Percentiles rank a stretch among this genome's conserved stretches.
These are phyloP conservation scores for Battus philenor DNA, from an alignment of 1,140 invertebrate genomes.

Conservation along the genomic window DNA sequence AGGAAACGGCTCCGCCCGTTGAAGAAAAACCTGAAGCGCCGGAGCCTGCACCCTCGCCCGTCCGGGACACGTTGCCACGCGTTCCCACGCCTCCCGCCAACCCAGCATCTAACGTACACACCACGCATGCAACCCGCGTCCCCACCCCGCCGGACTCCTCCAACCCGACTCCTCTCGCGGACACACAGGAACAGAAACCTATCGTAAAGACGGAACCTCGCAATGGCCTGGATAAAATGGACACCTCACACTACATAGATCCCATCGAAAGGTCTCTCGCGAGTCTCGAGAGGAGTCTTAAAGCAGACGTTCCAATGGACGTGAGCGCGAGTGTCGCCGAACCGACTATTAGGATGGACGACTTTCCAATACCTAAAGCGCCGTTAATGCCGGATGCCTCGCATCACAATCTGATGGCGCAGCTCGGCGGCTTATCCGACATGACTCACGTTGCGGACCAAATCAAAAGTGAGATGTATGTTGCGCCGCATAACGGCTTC, in stretches of 20 bases:
- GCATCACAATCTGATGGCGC: constrained; percentile 66
- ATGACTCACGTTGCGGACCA: constrained; percentile 59
- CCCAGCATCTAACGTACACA: constrained; percentile 1
- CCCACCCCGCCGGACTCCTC: constrained; percentile 35
- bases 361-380: constrained; percentile 50
- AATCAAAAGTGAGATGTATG: constrained; percentile 60
- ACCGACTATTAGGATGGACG: constrained; percentile 53
- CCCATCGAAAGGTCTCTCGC: constrained; percentile 82
- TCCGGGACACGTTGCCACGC: constrained; percentile 6
- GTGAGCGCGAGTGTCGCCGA: constrained; percentile 53
- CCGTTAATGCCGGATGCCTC: constrained; percentile 46
- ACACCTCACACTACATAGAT: constrained; percentile 72
- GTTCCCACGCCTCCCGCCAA: constrained; percentile 19
- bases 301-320: constrained; percentile 72
- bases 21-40: constrained; percentile 22
- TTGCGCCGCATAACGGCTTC: constrained; percentile 74
- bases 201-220: constrained; percentile 45
- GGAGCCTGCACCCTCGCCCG: constrained; percentile 20
- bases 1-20: constrained; percentile 19
- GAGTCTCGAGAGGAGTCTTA: constrained; percentile 78
- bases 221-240: constrained; percentile 60
- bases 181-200: constrained; percentile 37
- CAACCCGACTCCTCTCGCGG: constrained; percentile 30
- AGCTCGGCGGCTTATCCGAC: constrained; percentile 60
- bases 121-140: constrained; percentile 4